phyloP scores from a whole-genome alignment of 1,140 invertebrate genomes.

The Trichoplusia ni region DNA sequence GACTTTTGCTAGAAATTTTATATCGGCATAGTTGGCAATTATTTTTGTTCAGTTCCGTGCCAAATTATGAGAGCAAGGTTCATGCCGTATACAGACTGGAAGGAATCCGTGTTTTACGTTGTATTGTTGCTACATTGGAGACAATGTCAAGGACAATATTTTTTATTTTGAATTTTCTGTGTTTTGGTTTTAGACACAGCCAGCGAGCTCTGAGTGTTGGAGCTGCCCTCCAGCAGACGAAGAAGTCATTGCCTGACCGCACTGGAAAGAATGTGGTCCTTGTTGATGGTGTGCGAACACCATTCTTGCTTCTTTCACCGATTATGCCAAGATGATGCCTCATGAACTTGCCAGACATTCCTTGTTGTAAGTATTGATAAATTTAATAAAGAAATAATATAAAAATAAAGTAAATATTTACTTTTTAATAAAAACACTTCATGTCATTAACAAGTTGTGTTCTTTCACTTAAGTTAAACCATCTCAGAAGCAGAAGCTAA shows the following conservation, averaged over 20 bases:
- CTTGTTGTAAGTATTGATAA: conserved; percentile 86
- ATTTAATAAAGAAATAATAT: background rate
- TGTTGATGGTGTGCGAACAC: conserved; percentile 97
- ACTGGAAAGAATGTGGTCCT: conserved; percentile 95
- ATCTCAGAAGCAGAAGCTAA: too few species aligned
- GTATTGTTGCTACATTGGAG: background rate
- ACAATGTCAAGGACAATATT: background rate
- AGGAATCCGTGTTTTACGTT: background rate
- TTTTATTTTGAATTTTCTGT: background rate
- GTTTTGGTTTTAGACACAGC: conserved; percentile 54
- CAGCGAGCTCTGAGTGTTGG: conserved; percentile 77
- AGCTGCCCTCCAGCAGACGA: conserved; percentile 78
- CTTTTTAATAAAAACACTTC: background rate
- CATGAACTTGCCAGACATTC: conserved; percentile 96
- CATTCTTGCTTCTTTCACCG: conserved; percentile 96
- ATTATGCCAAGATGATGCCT: conserved; percentile 96
- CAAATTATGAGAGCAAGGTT: conserved; percentile 32
- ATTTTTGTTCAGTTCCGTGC: conserved; percentile 24
- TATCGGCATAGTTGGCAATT: conserved; percentile 33
- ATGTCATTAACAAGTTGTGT: background rate
- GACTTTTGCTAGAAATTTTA: conserved; percentile 27
- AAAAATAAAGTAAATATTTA: background rate
- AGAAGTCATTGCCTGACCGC: conserved; percentile 80
- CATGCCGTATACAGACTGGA: background rate
- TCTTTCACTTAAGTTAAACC: too few species aligned